Percentiles rank a stretch among this genome's conserved stretches.
phyloP scores from a whole-genome alignment of 2,113 vertebrate genomes.

The Odontesthes bonariensis region DNA sequence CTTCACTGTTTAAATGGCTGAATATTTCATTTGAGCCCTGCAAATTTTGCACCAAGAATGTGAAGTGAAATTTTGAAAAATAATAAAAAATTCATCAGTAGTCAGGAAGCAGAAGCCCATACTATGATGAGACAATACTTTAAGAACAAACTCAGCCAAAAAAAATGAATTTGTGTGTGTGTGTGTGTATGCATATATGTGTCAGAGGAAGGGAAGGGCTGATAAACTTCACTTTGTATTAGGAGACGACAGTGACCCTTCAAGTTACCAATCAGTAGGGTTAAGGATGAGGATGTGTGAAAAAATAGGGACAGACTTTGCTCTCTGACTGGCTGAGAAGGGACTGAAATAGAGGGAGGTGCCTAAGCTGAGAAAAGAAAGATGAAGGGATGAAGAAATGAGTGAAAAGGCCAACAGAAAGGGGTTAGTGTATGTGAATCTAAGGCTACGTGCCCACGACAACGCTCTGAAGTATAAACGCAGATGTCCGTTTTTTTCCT shows the following conservation, averaged over 20 bases:
- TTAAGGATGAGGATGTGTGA: conserved; percentile 85
- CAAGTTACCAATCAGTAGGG: conserved; percentile 81
- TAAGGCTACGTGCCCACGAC: too few relatives aligned
- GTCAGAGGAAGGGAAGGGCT: conserved; percentile 54
- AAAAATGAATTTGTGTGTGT: conserved; percentile 32
- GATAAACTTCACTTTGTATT: conserved; percentile 86
- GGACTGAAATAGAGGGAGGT: neutral
- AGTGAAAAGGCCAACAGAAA: conserved; percentile 10
- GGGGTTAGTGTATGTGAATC: neutral
- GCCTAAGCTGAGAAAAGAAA: conserved; percentile 1
- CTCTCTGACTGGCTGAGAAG: conserved; percentile 53
- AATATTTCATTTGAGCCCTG: neutral
- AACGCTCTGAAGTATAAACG: too few relatives aligned
- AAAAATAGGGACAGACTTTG: conserved; percentile 79
- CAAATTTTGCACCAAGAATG: conserved; percentile 28
- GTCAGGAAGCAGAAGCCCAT: neutral
- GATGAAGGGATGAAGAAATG: conserved; percentile 13
- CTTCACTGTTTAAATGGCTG: neutral
- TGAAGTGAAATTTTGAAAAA: conserved; percentile 7
- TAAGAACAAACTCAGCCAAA: conserved; percentile 23
- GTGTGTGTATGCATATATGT: conserved; percentile 22
- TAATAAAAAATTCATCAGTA: neutral
- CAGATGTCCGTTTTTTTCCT: too few relatives aligned
- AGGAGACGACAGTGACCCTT: conserved; percentile 71
- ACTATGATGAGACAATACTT: conserved; percentile 27